These are phyloP conservation scores for Steinernema feltiae DNA, from an alignment of 1,140 invertebrate genomes.

Conservation along the genomic window DNA sequence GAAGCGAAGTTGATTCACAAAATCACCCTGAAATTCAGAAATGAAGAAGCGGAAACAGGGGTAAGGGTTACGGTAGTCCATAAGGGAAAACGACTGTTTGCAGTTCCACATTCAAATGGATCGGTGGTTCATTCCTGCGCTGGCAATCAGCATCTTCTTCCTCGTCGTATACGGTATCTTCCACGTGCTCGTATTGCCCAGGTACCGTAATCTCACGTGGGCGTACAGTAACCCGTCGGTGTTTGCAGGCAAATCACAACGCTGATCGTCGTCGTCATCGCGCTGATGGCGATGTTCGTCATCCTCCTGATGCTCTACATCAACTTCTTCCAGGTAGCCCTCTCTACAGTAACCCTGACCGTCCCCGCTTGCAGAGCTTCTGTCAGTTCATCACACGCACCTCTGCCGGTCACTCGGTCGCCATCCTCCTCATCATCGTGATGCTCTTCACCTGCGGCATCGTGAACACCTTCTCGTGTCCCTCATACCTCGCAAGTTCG, in stretches of 20 bases:
- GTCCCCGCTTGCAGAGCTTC: slow-evolving; percentile 46
- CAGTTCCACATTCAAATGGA: slow-evolving; percentile 52
- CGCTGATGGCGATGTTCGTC: slow-evolving; percentile 50
- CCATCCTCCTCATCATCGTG: slow-evolving; percentile 50
- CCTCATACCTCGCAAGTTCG: slow-evolving; percentile 25
- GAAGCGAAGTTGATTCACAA: slow-evolving; percentile 25
- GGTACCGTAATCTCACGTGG: not conserved
- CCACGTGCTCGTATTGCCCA: slow-evolving; percentile 41
- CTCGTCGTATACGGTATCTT: slow-evolving; percentile 51
- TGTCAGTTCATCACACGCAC: slow-evolving; percentile 56
- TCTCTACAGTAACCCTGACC: not conserved
- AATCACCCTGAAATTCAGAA: slow-evolving; percentile 38
- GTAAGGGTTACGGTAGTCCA: not conserved
- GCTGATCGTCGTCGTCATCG: slow-evolving; percentile 43
- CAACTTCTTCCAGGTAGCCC: slow-evolving; percentile 50
- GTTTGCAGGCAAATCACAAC: slow-evolving; percentile 38
- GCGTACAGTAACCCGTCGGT: not conserved
- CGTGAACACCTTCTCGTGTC: slow-evolving; percentile 53
- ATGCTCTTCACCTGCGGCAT: slow-evolving; percentile 55
- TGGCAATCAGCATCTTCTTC: slow-evolving; percentile 54
- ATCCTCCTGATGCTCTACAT: slow-evolving; percentile 53
- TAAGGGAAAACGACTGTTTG: not conserved
- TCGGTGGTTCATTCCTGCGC: slow-evolving; percentile 56
- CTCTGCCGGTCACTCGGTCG: slow-evolving; percentile 50
- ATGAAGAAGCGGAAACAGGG: slow-evolving; percentile 31